Conservation (phyloP, 1,140 invertebrate genomes). For the Pygmarrhopalites habei region DNA sequence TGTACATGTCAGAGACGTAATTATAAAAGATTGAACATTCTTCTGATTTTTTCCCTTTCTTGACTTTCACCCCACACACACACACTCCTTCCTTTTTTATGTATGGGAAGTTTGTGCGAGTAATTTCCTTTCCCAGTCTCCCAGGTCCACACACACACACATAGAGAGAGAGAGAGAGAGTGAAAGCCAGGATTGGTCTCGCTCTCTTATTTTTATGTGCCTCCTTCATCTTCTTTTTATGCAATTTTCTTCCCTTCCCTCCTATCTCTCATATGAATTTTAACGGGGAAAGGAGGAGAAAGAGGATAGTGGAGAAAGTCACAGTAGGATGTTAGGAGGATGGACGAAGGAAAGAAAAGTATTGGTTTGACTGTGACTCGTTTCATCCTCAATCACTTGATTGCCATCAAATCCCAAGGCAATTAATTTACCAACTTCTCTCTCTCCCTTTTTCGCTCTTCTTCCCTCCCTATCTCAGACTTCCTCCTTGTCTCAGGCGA, state of each 20-base stretch:
- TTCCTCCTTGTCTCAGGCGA: too few species aligned
- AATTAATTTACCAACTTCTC: conserved; percentile 20
- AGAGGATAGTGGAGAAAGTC: background rate
- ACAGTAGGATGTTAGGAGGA: background rate
- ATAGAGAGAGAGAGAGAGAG: too few species aligned
- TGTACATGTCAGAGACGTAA: conserved; percentile 5
- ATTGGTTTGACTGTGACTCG: conserved; percentile 13
- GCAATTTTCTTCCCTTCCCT: too few species aligned
- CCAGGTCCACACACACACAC: background rate
- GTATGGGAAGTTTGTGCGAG: too few species aligned
- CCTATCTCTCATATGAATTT: too few species aligned
- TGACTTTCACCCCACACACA: too few species aligned
- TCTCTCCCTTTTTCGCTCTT: too few species aligned
- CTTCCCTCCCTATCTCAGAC: too few species aligned
- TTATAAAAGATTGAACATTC: background rate
- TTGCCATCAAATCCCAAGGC: conserved; percentile 21
- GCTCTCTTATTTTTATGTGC: too few species aligned
- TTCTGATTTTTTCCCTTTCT: background rate
- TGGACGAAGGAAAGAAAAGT: background rate
- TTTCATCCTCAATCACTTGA: conserved; percentile 15
- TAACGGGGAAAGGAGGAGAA: too few species aligned
- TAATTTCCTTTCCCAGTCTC: background rate
- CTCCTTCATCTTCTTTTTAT: too few species aligned
- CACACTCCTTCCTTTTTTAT: background rate
- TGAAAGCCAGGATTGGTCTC: too few species aligned